These are phyloP conservation scores for Leptinotarsa rubiginosa DNA, from an alignment of 2,888 invertebrate genomes.

Conservation along the genomic window DNA sequence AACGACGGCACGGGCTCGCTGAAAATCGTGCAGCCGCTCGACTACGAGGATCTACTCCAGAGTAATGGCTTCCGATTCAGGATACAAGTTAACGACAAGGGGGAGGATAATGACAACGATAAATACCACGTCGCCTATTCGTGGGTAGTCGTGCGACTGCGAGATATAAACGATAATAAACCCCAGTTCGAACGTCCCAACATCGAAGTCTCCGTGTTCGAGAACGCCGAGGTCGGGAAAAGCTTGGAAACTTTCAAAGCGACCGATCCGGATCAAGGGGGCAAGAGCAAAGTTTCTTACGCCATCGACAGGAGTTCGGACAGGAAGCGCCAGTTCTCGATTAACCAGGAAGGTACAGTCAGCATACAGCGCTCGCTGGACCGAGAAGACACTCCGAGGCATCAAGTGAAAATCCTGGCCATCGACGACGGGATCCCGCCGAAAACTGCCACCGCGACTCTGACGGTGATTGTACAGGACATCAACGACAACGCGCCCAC, in stretches of 20 bases:
- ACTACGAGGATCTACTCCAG: constrained; percentile 94
- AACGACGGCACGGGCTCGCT: constrained; percentile 95
- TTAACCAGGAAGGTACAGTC: constrained; percentile 94
- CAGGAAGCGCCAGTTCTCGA: constrained; percentile 92
- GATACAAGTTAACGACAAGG: constrained; percentile 94
- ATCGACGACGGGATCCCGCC: constrained; percentile 95
- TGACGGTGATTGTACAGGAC: constrained; percentile 94
- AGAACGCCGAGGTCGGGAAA: constrained; percentile 92
- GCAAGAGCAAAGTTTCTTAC: constrained; percentile 90
- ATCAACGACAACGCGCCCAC: constrained; percentile 96
- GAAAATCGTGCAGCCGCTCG: constrained; percentile 94
- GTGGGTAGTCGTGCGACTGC: constrained; percentile 92
- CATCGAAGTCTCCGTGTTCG: constrained; percentile 91
- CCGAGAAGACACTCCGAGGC: constrained; percentile 93
- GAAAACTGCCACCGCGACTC: constrained; percentile 91
- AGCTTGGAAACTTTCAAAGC: constrained; percentile 94
- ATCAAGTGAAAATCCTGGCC: constrained; percentile 95
- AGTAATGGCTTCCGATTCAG: constrained; percentile 95
- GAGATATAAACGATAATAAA: constrained; percentile 97
- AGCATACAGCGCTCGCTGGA: constrained; percentile 93
- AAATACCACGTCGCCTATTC: constrained; percentile 97
- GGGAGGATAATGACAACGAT: constrained; percentile 95
- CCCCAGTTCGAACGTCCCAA: constrained; percentile 94
- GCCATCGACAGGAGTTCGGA: constrained; percentile 93
- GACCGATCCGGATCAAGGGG: constrained; percentile 95